Base-by-base conservation (phyloP, 2,113 vertebrate genomes). In the Tilapia sparmanii region DNA sequence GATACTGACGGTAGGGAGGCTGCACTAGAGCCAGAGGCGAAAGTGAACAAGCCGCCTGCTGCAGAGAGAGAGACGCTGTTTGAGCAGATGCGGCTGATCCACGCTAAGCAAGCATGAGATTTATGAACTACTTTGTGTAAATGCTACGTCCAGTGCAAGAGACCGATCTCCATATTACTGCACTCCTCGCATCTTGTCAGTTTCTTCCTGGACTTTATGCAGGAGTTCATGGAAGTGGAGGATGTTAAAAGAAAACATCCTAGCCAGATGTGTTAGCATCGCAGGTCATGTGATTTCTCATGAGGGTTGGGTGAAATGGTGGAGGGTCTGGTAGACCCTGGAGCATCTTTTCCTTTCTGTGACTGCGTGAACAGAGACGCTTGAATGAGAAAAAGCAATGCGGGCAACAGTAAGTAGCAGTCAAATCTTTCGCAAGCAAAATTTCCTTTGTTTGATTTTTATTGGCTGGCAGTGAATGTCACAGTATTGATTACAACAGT, bases 331-430 rank as follows among this genome's bases (percentile, higher is more conserved):
- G 45, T 84, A 85, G 94, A 95, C 95, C 95, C 94, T 83, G 50
- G 90, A 93, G 91, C 85, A 87, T 81, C 90, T 91, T 81, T 84
- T 87, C 86, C 80, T 86, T 87, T 92, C 94, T 96, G 89, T 95
- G 95, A 95, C 93, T 93, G 95, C 94, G 78, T 90, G 85, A 96
- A 87, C 95, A 96, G 95, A 95, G 93, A 94, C 96, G 96, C 94
- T 95, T 97, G 97, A 97, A 97, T 98, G 97, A 98, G 94, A 96
- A 96, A 96, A 92, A 97, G 97, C 95, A 93, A 98, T 98, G 97
- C 96, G 96, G 96, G 96, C 97, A 95, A 97, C 97, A 96, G 98
- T 99, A 98, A 98, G 97, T 98, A 94, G 84, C 84, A 87, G 89
- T 88, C 79, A 52, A 19, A 88, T 89, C 15, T 88, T 89, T 90